Evolutionary conservation across 2,888 invertebrate genomes (phyloP).

Genomic region (Anaspis maculata): DNA sequence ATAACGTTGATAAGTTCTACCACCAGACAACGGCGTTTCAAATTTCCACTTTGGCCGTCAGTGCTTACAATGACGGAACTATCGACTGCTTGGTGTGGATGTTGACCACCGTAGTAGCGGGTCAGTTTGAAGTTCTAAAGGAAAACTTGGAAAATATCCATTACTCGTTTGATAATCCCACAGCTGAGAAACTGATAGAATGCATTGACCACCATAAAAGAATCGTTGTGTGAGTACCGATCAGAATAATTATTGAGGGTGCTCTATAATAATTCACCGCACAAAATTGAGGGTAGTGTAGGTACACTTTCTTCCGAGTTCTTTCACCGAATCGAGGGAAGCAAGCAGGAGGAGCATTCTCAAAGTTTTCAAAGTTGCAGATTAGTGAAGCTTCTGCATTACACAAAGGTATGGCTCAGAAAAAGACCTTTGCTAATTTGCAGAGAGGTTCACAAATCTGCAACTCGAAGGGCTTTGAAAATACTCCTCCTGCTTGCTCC

Average conservation of each 20-base stretch:
- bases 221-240: slow-evolving; percentile 3
- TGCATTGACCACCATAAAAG: slow-evolving; percentile 6
- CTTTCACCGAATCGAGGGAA: no score
- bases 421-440: no score
- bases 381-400: no score
- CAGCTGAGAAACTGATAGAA: slow-evolving; percentile 1
- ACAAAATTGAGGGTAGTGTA: no score
- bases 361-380: no score
- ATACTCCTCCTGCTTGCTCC: no score
- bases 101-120: slow-evolving; percentile 3
- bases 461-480: no score
- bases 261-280: no score
- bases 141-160: slow-evolving; percentile 6
- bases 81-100: slow-evolving; percentile 6
- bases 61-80: slow-evolving; percentile 5
- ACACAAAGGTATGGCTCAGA: no score
- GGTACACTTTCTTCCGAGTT: no score
- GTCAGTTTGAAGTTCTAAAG: slow-evolving; percentile 5
- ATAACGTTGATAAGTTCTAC: slow-evolving; percentile 4
- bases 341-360: no score
- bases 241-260: background rate
- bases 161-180: background rate
- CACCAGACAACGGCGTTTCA: slow-evolving; percentile 6
- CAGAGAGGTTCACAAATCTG: no score
- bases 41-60: slow-evolving; percentile 4